These are phyloP conservation scores for Catocala sponsa DNA, from an alignment of 2,888 invertebrate species.

Conservation along the genomic window DNA sequence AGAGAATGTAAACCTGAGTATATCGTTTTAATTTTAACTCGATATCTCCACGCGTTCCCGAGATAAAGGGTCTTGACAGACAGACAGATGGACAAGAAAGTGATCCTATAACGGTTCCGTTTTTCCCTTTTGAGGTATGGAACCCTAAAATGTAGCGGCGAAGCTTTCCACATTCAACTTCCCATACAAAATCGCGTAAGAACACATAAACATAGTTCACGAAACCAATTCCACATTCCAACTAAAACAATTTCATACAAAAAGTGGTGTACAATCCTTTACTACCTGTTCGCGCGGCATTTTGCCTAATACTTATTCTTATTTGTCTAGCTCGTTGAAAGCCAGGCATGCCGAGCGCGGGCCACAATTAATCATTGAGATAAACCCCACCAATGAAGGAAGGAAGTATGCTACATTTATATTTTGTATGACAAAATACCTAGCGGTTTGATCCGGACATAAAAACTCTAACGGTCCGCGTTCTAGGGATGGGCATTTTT, in stretches of 20 bases:
- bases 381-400: slow-evolving; percentile 86
- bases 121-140: too few relatives aligned
- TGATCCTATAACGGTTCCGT: too few relatives aligned
- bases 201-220: neutral
- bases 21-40: too few relatives aligned
- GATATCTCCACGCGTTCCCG: too few relatives aligned
- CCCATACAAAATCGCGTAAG: neutral
- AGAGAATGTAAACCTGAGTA: too few relatives aligned
- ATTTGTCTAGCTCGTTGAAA: slow-evolving; percentile 68
- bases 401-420: slow-evolving; percentile 86
- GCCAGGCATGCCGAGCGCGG: slow-evolving; percentile 62
- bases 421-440: slow-evolving; percentile 88
- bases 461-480: slow-evolving; percentile 82
- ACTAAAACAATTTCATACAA: slow-evolving; percentile 4
- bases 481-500: slow-evolving; percentile 57
- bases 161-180: neutral
- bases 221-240: neutral
- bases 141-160: too few relatives aligned
- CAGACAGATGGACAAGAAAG: too few relatives aligned
- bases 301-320: slow-evolving; percentile 50
- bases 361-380: slow-evolving; percentile 85
- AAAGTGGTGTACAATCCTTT: slow-evolving; percentile 11
- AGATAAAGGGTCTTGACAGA: too few relatives aligned
- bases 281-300: slow-evolving; percentile 40
- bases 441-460: slow-evolving; percentile 86